phyloP scores from a whole-genome alignment of 2,888 invertebrate species.

The Keiferia lycopersicella region DNA sequence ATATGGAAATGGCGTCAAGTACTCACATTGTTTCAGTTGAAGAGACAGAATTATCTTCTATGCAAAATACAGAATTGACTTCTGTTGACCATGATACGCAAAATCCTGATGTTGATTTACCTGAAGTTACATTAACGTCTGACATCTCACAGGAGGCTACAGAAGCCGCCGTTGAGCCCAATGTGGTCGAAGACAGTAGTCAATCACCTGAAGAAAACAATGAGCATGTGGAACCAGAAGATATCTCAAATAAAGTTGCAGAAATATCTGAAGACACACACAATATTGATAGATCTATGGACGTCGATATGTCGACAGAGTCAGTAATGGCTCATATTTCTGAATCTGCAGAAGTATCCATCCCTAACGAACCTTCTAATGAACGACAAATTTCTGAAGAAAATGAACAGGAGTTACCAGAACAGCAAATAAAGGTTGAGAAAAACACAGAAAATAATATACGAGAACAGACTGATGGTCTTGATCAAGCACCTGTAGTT shows the following conservation, averaged over 20 bases:
- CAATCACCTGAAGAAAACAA: slow-evolving; percentile 28
- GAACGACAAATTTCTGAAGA: not conserved
- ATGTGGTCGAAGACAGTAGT: slow-evolving; percentile 25
- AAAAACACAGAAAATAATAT: slow-evolving; percentile 28
- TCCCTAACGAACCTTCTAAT: slow-evolving; percentile 4
- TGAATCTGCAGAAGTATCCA: not conserved
- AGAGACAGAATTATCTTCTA: slow-evolving; percentile 1
- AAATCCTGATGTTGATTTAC: slow-evolving; percentile 40
- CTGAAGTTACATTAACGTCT: slow-evolving; percentile 46
- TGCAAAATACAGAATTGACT: slow-evolving; percentile 3
- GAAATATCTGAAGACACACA: slow-evolving; percentile 35
- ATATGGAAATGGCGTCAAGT: slow-evolving; percentile 31
- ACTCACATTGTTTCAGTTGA: not conserved
- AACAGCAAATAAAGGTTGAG: slow-evolving; percentile 26
- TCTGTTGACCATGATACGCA: not conserved
- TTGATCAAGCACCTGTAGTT: not conserved
- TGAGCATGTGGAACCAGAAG: not conserved
- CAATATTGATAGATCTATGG: slow-evolving; percentile 26
- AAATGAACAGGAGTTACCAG: slow-evolving; percentile 18
- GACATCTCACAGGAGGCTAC: slow-evolving; percentile 36
- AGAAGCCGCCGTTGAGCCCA: slow-evolving; percentile 29
- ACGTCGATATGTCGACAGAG: slow-evolving; percentile 23
- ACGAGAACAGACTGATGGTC: slow-evolving; percentile 31
- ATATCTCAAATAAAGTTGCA: slow-evolving; percentile 24
- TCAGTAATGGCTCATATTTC: slow-evolving; percentile 3